Base-by-base conservation (phyloP, 2,888 invertebrate genomes). In the Cistogaster globosa region DNA sequence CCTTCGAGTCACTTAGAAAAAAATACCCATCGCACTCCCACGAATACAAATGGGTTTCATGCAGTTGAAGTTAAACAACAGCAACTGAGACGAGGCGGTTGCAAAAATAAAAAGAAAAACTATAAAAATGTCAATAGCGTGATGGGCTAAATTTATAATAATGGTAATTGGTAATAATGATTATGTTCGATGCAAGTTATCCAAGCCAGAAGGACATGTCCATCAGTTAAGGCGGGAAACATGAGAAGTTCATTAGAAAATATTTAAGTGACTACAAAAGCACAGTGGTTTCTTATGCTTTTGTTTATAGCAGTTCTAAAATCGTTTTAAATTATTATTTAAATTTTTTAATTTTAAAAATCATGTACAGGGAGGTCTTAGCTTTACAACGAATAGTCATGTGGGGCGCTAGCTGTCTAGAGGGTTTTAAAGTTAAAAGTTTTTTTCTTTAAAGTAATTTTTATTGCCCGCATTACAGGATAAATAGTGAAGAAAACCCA, bases 41-140 rank as follows among this genome's bases (percentile, higher is more conserved):
- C 22, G 16, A 12, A 11, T 12, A 42, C 9, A 38, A 48, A 62
- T 60, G 14, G 2, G 48, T n/a, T 69, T 62, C 45, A 55, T 53
- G n/a, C 14, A 55, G 16, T 42, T 42, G 12, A 1, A 18, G 67
- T 42, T 12, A 42, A 42, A 42, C 42, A 12, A 2, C 51, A 58
- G 51, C 55, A 53, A 36, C 62, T 32, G 38, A 20, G 55, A n/a
- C 6, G 32, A 16, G 18, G 48, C 22, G 45, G 18, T 20, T 36
- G 67, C 14, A 8, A 45, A 12, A 51, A 18, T 16, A 51, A 14
- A 80, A 74, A 51, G 67, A 67, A 53, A 75, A 75, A 82, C 81
- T 82, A 76, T 82, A 76, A 82, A 76, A 82, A 82, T 69, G 81
- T 69, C 81, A 76, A 82, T 82, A 51, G 51, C 57, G 68, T 68